These are phyloP conservation scores for Ceyx melanurus DNA, from an alignment of 2,113 vertebrate species.

Conservation along the genomic window DNA sequence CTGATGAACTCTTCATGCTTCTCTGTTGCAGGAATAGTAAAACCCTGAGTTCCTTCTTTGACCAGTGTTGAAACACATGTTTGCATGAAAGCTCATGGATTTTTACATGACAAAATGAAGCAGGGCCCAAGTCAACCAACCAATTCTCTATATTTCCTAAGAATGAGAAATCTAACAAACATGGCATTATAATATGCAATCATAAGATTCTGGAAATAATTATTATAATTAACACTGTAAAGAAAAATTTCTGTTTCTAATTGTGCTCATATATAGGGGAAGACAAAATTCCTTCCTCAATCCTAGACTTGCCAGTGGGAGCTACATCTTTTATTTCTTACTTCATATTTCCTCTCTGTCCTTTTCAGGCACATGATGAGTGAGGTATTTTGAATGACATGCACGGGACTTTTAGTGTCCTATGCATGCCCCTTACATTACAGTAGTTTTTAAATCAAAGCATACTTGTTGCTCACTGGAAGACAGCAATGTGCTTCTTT, in stretches of 20 bases:
- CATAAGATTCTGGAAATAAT: not conserved
- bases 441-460: not conserved
- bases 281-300: not conserved
- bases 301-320: not conserved
- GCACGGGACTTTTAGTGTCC: not conserved
- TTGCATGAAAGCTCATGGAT: not conserved
- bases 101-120: not conserved
- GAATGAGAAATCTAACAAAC: not conserved
- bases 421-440: not conserved
- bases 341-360: not conserved
- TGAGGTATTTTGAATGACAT: not conserved
- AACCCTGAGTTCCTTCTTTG: not conserved
- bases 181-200: not conserved
- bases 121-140: not conserved
- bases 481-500: not conserved
- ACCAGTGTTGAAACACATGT: not conserved
- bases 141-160: not conserved
- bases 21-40: not conserved
- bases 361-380: not conserved
- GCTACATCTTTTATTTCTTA: not conserved
- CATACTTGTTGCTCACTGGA: not conserved
- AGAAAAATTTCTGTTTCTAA: not conserved
- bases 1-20: not conserved
- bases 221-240: not conserved
- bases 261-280: not conserved